A percentile compares a stretch with the other conserved stretches of the same genome.
phyloP scores from a whole-genome alignment of 2,113 vertebrate genomes.

The Megaptera novaeangliae region DNA sequence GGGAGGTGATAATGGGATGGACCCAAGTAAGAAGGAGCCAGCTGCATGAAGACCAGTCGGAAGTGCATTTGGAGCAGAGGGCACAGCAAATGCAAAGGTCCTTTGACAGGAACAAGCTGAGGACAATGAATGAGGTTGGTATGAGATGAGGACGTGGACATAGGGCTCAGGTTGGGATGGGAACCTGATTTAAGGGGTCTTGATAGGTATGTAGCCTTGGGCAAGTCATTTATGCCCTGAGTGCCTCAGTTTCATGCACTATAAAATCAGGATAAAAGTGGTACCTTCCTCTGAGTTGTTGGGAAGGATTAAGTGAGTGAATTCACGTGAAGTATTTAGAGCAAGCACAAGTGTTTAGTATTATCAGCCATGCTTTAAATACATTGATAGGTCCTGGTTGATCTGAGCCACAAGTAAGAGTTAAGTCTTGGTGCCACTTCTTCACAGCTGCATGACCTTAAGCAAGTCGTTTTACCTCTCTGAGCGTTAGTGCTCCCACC shows the following conservation, averaged over 20 bases:
- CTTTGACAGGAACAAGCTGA: not conserved
- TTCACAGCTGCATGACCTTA: not conserved
- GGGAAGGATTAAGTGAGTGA: not conserved
- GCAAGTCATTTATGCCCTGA: not conserved
- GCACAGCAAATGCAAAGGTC: not conserved
- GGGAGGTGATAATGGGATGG: not conserved
- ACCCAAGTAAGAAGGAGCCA: not conserved
- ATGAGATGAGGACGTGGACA: not conserved
- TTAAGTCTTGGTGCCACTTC: not conserved
- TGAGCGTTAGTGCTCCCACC: not conserved
- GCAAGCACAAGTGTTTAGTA: no score
- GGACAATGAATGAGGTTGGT: not conserved
- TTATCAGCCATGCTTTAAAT: not conserved
- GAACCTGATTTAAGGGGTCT: not conserved
- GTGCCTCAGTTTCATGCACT: not conserved
- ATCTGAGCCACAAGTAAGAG: not conserved
- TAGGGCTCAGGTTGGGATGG: not conserved
- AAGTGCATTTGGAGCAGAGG: not conserved
- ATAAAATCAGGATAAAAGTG: not conserved
- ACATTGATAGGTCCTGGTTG: no score
- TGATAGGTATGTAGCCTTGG: not conserved
- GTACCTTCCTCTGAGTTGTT: not conserved
- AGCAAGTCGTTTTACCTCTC: not conserved
- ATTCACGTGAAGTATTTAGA: not conserved
- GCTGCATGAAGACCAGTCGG: not conserved